Evolutionary conservation across 2,888 invertebrate genomes (phyloP), one percentile per base, ranked within the genome.

Genomic region (Alviniconcha strummeri): DNA sequence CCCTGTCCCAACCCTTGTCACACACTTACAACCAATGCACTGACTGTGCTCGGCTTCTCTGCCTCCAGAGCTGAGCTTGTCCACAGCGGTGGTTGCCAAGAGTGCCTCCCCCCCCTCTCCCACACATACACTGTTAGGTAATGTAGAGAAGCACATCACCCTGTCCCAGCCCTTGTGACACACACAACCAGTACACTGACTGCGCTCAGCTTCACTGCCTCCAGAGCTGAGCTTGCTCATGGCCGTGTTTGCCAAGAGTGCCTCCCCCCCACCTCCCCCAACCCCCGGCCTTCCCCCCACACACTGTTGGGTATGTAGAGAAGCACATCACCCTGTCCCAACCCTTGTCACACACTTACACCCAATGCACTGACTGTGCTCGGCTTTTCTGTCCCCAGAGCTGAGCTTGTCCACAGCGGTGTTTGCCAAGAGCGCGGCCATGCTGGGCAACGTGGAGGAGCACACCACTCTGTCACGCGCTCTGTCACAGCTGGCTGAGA

Each of bases 381-480:
- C 36, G 0, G 36, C 36, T 36, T 36, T 3, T 64, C 15, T 64
- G 64, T 4, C 1, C 1, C 19, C 78, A 93, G 93, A 93, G 60
- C 87, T 93, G 83, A 90, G 91, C 71, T n/a, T 81, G 69, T 89
- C 86, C 57, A 93, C 93, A 17, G 92, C 91, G 55, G 84, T 86
- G n/a, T 97, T 98, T 85, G 97, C 97, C n/a, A 96, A 96, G 94
- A 96, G 96, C 84, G 96, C 96, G 67, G 98, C 98, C 0, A 96
- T 98, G 95, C 95, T 99, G 84, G 97, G 98, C 86, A 97, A 97
- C 88, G 97, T 97, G 88, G 99, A 99, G 94, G 98, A 98, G 90
- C 97, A 98, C 92, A 97, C 97, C 86, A 97, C 97, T 13, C 95
- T 99, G 67, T 98, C 98, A 0, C 95, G 97, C 90, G 98, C 98